Base-by-base conservation (phyloP, 2,113 vertebrate genomes). In the Mesembrinibis cayennensis region DNA sequence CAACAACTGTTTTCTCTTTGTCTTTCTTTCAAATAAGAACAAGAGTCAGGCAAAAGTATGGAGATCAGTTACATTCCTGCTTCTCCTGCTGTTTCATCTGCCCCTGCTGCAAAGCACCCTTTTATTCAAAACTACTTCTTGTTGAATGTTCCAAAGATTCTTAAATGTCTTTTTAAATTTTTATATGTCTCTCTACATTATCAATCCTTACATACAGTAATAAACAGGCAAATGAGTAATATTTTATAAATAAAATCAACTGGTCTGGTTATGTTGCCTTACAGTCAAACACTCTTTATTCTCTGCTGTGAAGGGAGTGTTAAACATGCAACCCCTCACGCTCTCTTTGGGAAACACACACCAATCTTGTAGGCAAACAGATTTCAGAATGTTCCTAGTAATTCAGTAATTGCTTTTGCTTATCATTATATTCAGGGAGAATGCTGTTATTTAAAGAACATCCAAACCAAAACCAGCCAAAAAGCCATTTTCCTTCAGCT, bases 261-360 rank as follows among this genome's bases (percentile, higher is more conserved):
- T 45, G n/a, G 4, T 32, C 25, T 52, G 13, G 8, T 42, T 86
- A 30, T 34, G 18, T 21, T 76, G 27, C 19, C 47, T 65, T 32
- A 16, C 38, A 45, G 15, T n/a, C 23, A 89, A 47, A 27, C 18
- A 27, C 18, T 49, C 38, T 17, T 61, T 16, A 7, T 12, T 66
- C 42, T 50, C 13, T 74, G 21, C 45, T 74, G 26, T 21, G 12
- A 17, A 59, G n/a, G 36, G 36, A 59, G 16, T 3, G 20, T 49
- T 82, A 23, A 84, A 53, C 10, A 26, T 0, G 6, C 0, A 0
- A 25, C 6, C 21, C 23, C 40, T 72, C 18, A 4, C 3, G 5
- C 9, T 80, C 20, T 26, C 40, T 61, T 73, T 34, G 21, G 53
- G 40, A 82, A 89, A 69, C 12, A 32, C 2, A 19, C 11, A 30